Base-by-base conservation (phyloP, 2,888 invertebrate species). In the Prenolepis imparis region DNA sequence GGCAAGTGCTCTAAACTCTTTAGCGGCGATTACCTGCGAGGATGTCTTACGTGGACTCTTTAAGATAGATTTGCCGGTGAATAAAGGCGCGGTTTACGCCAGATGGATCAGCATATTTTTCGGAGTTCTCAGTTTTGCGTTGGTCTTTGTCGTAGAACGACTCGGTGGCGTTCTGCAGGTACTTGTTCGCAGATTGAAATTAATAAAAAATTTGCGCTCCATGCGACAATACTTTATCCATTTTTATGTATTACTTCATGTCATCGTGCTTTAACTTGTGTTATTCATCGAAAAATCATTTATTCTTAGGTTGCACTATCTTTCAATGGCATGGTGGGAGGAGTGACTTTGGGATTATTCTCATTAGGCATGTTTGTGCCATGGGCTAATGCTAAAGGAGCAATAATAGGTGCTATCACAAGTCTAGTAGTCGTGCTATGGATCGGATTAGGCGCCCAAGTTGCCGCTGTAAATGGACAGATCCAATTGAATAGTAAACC, bases 1-100 rank as follows among this genome's bases (percentile, higher is more conserved):
- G 6, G 99, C 99, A 0, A 98, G 98, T n/a, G 99, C 99, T 0
- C 94, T 99, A 82, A 99, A 99, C 93, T 98, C 99, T 0, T 95
- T 99, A 86, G 97, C 99, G 0, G 99, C 99, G 1, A 97, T 99
- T 41, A 97, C 98, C 0, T 97, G 98, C 92, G 97, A 98, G 95
- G 99, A 99, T 95, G 96, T 99, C 82, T 96, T 98, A 0, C 96
- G 96, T 41, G 97, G 97, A 21, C 96, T 97, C 6, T 96, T 97
- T 77, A 96, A 96, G 52, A 96, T 97, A 55, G 96, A 96, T 84
- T 95, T 98, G 87, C 96, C 97, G 0, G 97, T 98, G 80, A 95
- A 96, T 24, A 97, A 96, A 93, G 98, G 98, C 41, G 98, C 98
- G 0, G 94, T 96, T 64, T 96, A 97, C 90, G 97, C 97, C 1